Base-by-base conservation (phyloP, 1,140 invertebrate species). In the Pogonognathellus flavescens region DNA sequence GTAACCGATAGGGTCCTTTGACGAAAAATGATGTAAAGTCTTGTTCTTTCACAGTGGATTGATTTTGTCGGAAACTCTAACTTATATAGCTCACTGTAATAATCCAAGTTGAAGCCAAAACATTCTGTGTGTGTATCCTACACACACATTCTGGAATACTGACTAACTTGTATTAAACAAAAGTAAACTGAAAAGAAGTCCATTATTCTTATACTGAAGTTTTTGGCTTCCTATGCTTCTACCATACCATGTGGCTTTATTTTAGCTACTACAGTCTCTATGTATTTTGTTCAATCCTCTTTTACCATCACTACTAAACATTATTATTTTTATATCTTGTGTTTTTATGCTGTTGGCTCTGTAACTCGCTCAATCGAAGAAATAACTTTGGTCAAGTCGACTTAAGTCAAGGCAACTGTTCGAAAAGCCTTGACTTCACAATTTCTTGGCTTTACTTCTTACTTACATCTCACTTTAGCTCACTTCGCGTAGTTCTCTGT, bases 31-130 rank as follows among this genome's bases (percentile, higher is more conserved):
- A 60, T 59, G 55, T 62, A 60, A 60, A 59, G 57, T 62, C 57
- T 57, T 82, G 81, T 82, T 60, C 57, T 62, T 82, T 82, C 53
- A 59, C 81, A 82, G 31, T 60, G 81, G 55, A 82, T 82, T 82
- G 81, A 82, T 81, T 81, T 81, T 81, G 50, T 81, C 53, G 80
- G 53, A 81, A 81, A 50, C 50, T 55, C 50, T 53, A 20, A 50
- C 50, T 22, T 81, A 13, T 49, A 76, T 81, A 55, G 53, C 80
- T 81, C 22, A 81, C 16, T 81, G 80, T 81, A 81, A 55, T 55
- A 66, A n/a, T 60, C 53, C 31, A 31, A 81, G 3, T n/a, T 81
- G 50, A 81, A 81, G 52, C 80, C 22, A 49, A 49, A 13, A 11
- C 16, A 41, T 41, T 22, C 0, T 18, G 16, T 41, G 16, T 8